phyloP scores from a whole-genome alignment of 2,888 invertebrate genomes.

The Atherix ibis region DNA sequence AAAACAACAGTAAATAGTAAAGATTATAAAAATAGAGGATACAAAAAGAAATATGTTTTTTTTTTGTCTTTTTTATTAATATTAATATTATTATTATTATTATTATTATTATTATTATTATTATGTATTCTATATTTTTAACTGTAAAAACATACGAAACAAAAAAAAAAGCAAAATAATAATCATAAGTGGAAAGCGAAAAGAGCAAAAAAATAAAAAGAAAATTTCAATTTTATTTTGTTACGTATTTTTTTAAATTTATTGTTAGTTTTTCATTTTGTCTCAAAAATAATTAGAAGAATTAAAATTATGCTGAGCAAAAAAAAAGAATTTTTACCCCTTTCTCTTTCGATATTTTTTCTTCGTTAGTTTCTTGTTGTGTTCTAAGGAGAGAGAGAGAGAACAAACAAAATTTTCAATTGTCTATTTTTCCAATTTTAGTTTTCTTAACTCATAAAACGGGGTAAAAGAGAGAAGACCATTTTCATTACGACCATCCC shows the following conservation, averaged over 20 bases:
- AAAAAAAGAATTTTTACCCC: constrained; percentile 8
- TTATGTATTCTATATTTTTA: too few relatives aligned
- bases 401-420: too few relatives aligned
- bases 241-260: constrained; percentile 3
- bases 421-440: too few relatives aligned
- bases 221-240: constrained; percentile 6
- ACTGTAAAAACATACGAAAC: constrained; percentile 8
- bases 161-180: constrained; percentile 8
- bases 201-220: constrained; percentile 4
- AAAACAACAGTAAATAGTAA: too few relatives aligned
- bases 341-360: constrained; percentile 4
- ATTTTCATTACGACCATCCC: too few relatives aligned
- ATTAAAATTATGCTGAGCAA: constrained; percentile 5
- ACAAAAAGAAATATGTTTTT: constrained; percentile 1
- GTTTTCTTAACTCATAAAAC: too few relatives aligned
- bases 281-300: constrained; percentile 6
- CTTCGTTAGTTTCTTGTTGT: background rate
- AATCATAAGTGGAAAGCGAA: constrained; percentile 2
- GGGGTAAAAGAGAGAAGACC: too few relatives aligned
- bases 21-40: too few relatives aligned
- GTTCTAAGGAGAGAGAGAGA: too few relatives aligned
- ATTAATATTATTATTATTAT: background rate
- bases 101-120: constrained; percentile 1
- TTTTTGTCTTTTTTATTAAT: constrained; percentile 3
- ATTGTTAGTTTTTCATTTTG: constrained; percentile 7